Evolutionary conservation across 2,113 vertebrate genomes (phyloP), one percentile per base, ranked within the genome.

Genomic region (Albula glossodonta): DNA sequence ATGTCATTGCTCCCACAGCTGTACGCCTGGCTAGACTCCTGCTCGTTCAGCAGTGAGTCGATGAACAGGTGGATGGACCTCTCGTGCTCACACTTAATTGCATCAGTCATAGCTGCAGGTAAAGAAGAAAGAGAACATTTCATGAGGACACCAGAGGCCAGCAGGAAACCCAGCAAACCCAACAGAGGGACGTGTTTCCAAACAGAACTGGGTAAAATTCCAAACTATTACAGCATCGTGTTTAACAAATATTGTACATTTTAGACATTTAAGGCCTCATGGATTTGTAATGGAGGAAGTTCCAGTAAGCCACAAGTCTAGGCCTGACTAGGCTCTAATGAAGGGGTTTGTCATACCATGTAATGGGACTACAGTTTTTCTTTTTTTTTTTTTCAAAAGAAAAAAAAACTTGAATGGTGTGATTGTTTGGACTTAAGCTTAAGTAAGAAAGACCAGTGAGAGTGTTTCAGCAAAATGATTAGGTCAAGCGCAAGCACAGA

Each of bases 21-120:
- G 88, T 96, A 96, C 2, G 94, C 95, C 85, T 81, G 88, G 89
- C 91, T 86, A 0, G 88, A 89, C 9, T 94, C 88, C 85, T 88
- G 90, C 80, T 93, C 81, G 12, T 96, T 93, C 84, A 96, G 90
- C 82, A 96, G 92, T 0, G 95, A 95, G 90, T 96, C 95, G 9
- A 96, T 96, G 91, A 96, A 96, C 50, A 96, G 92, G 89, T 95
- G 94, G 90, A 96, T 81, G 0, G 95, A 96, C 63, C 95, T 91
- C 87, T 96, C 95, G 3, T 96, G 95, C 86, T 95, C 94, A 13
- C 95, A 96, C 90, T 93, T 96, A 0, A 96, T 89, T 0, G 94
- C 95, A 4, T 95, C 91, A 0, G 88, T 91, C 41, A 96, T 92
- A 0, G 94, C 95, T 96, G 92, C 6, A 66, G 74, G 66, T 80